A percentile compares a stretch with the other conserved stretches of the same genome.
These are phyloP conservation scores for Caenorhabditis sp. DNA, from an alignment of 2,888 invertebrate genomes.

Conservation along the genomic window DNA sequence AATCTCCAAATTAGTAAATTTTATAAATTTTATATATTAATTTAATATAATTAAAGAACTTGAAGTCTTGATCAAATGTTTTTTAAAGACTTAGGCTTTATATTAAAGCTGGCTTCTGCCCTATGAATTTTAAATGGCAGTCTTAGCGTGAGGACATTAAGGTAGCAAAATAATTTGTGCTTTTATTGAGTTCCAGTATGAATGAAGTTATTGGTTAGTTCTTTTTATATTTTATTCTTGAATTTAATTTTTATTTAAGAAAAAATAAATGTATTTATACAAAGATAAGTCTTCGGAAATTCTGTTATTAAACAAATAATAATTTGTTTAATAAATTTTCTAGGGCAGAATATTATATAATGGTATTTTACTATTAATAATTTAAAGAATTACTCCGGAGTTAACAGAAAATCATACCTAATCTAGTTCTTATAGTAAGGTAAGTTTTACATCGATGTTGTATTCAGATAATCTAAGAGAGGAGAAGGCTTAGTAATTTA, in stretches of 20 bases:
- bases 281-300: conserved; percentile 65
- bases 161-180: conserved; percentile 84
- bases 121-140: conserved; percentile 82
- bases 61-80: conserved; percentile 71
- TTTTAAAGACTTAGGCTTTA: conserved; percentile 69
- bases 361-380: conserved; percentile 56
- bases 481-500: conserved; percentile 55
- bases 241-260: conserved; percentile 58
- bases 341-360: conserved; percentile 63
- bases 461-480: conserved; percentile 55
- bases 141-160: conserved; percentile 83
- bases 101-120: conserved; percentile 80
- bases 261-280: conserved; percentile 56
- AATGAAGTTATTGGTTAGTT: conserved; percentile 74
- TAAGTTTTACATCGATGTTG: conserved; percentile 65
- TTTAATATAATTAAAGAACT: conserved; percentile 57
- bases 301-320: conserved; percentile 47
- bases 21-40: conserved; percentile 42
- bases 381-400: conserved; percentile 65
- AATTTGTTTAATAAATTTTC: conserved; percentile 50
- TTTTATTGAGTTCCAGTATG: conserved; percentile 83
- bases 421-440: conserved; percentile 60
- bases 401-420: conserved; percentile 66
- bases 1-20: conserved; percentile 51
- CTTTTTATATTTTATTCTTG: conserved; percentile 51